Evolutionary conservation across 2,113 vertebrate genomes (phyloP), one percentile per base, ranked within the genome.

Genomic region (Thunnus thynnus): DNA sequence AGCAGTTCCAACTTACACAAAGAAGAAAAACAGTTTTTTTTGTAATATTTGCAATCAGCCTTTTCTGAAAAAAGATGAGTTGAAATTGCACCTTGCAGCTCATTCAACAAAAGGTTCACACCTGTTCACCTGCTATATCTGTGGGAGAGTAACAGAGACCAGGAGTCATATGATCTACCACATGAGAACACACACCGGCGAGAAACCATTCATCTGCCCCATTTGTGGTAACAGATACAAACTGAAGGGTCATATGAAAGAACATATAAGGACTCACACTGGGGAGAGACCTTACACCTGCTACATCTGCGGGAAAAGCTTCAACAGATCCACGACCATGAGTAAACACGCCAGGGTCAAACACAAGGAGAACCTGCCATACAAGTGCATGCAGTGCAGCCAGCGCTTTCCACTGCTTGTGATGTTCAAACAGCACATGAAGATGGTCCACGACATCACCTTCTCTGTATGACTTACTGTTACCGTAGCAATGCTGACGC

Each of bases 201-300:
- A 73, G 62, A 84, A 48, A 51, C 41, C 41, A 0, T 73, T 56
- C 2, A 12, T 5, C 41, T 74, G 63, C 51, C 41, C 27, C 4
- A 36, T 56, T 41, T 83, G 74, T 47, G 74, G 68, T 0, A 74
- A 69, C 4, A n/a, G 20, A 13, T 79, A 70, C 65, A 74, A 46
- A 52, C 5, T n/a, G 36, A 75, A 75, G 32, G 0, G 58, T 5
- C 71, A 64, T 1, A 6, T 74, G 0, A 64, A 58, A 16, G 64
- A 64, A 18, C 76, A 79, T 1, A 13, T 79, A 6, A 62, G 76
- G 58, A 70, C 32, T 58, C 76, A 70, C 71, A 58, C 65, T 1
- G 52, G 14, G 60, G 76, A 79, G 17, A 70, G 50, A 36, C 76
- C 76, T 4, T 79, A 47, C 71, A 25, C 16, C 41, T 84, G 82